A percentile compares a stretch with the other conserved stretches of the same genome.
phyloP scores from a whole-genome alignment of 2,888 invertebrate species.

The Lithophane socia region DNA sequence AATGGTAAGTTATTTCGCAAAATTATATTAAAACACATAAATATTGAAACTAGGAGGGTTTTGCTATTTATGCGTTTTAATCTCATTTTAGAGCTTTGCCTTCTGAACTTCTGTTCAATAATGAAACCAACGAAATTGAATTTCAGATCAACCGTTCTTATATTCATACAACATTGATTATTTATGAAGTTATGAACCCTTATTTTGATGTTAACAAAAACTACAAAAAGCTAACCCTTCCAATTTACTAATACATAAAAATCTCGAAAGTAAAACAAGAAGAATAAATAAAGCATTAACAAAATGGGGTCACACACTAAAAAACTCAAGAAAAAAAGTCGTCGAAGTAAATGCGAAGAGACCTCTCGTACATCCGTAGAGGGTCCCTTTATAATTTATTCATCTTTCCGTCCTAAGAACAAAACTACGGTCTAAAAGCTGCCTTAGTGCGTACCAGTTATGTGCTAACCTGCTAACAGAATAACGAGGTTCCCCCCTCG shows the following conservation, averaged over 20 bases:
- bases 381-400: slow-evolving; percentile 64
- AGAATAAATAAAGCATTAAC: slow-evolving; percentile 56
- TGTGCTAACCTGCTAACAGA: slow-evolving; percentile 70
- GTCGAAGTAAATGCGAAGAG: slow-evolving; percentile 47
- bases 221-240: slow-evolving; percentile 8
- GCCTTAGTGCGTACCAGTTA: slow-evolving; percentile 66
- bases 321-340: slow-evolving; percentile 48
- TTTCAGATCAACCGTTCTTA: slow-evolving; percentile 28
- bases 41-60: slow-evolving; percentile 23
- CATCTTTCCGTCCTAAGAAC: slow-evolving; percentile 55
- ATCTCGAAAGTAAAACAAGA: slow-evolving; percentile 34
- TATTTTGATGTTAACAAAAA: slow-evolving; percentile 4
- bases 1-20: slow-evolving; percentile 29
- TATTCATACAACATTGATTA: slow-evolving; percentile 1
- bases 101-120: slow-evolving; percentile 27
- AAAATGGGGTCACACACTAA: slow-evolving; percentile 52
- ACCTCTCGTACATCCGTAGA: slow-evolving; percentile 54
- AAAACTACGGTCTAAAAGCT: slow-evolving; percentile 49
- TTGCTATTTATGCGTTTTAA: slow-evolving; percentile 47
- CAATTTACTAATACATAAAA: slow-evolving; percentile 27
- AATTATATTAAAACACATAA: slow-evolving; percentile 49
- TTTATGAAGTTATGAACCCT: background rate
- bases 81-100: slow-evolving; percentile 24
- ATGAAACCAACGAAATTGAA: slow-evolving; percentile 30
- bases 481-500: slow-evolving; percentile 73